phyloP scores from a whole-genome alignment of 2,797 vertebrate genomes.

The Gallirallus australis region DNA sequence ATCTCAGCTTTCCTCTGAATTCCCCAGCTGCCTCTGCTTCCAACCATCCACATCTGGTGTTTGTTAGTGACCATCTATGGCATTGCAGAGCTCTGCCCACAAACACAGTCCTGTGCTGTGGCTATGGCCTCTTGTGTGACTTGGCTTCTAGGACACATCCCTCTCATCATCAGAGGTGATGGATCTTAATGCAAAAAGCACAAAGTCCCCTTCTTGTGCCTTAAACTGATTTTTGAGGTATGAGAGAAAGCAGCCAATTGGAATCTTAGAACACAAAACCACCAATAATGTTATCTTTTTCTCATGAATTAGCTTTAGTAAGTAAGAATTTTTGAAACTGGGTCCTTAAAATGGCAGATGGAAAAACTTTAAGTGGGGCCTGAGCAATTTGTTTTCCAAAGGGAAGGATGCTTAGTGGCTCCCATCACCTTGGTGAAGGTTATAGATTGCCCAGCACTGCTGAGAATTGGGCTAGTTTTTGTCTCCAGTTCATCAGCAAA shows the following conservation, averaged over 20 bases:
- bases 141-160: not conserved
- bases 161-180: not conserved
- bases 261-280: not conserved
- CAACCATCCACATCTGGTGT: slow-evolving; percentile 30
- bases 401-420: not conserved
- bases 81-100: not conserved
- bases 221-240: not conserved
- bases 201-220: not conserved
- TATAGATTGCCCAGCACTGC: not conserved
- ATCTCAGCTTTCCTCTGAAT: slow-evolving; percentile 24
- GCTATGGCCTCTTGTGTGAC: not conserved
- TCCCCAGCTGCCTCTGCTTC: slow-evolving; percentile 13
- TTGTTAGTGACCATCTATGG: slow-evolving; percentile 32
- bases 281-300: not conserved
- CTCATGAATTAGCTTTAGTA: not conserved
- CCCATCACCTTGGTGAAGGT: not conserved
- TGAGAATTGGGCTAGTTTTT: not conserved
- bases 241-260: not conserved
- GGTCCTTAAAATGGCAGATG: not conserved
- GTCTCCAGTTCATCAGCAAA: not conserved
- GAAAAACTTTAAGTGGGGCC: not conserved
- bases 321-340: not conserved
- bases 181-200: not conserved
- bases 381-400: not conserved
- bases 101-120: not conserved